Percentiles rank a stretch among this genome's conserved stretches.
Evolutionary conservation across 2,888 invertebrate genomes (phyloP).

Genomic region (Agrochola lychnidis): DNA sequence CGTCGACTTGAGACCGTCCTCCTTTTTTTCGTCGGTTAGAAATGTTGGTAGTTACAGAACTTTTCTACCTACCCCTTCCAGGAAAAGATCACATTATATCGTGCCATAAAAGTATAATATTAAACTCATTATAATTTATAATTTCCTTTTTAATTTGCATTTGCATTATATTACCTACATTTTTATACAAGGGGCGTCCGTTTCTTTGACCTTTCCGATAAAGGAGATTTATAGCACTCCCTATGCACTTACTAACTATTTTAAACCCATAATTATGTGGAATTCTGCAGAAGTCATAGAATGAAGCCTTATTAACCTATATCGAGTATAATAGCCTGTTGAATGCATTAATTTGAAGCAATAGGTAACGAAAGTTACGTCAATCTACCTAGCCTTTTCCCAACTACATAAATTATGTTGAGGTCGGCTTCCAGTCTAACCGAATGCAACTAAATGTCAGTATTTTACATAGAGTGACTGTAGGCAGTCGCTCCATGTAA

Average conservation of each 20-base stretch:
- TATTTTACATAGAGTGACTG: background rate
- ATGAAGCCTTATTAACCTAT: background rate
- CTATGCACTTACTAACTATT: slow-evolving; percentile 4
- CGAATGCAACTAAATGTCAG: background rate
- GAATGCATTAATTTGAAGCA: background rate
- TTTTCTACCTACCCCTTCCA: background rate
- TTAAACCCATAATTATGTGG: background rate
- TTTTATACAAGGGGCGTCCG: background rate
- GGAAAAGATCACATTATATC: background rate
- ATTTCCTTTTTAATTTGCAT: slow-evolving; percentile 6
- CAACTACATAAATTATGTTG: background rate
- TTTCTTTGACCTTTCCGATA: slow-evolving; percentile 15
- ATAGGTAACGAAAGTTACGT: background rate
- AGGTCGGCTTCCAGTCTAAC: background rate
- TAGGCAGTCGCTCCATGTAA: too few relatives aligned
- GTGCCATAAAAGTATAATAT: slow-evolving; percentile 4
- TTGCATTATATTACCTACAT: slow-evolving; percentile 9
- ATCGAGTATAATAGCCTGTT: background rate
- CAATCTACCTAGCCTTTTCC: background rate
- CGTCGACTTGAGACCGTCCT: background rate
- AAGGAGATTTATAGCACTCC: slow-evolving; percentile 30
- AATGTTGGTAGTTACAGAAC: background rate
- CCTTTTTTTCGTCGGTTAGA: background rate
- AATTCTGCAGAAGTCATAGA: background rate
- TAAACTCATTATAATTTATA: background rate